Base-by-base conservation (phyloP, 2,888 invertebrate genomes). In the Oscheius myriophilus region DNA sequence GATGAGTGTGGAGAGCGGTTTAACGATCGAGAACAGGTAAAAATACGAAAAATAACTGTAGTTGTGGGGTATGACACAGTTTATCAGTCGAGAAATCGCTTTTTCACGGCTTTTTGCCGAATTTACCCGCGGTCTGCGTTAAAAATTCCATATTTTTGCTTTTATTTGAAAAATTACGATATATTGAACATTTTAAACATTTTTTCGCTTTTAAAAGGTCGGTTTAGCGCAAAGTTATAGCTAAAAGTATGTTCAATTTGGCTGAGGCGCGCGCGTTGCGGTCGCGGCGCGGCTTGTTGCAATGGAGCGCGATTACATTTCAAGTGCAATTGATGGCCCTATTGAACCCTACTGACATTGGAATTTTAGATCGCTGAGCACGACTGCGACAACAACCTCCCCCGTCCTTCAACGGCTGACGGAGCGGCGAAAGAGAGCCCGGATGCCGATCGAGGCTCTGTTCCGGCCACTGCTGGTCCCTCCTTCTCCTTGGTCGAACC, bases 1-100 rank as follows among this genome's bases (percentile, higher is more conserved):
- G 78, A 77, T 45, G 63, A 52, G n/a, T 80, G 80, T 45, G 53
- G 69, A 11, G 63, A 66, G 1, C 51, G 73, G 9, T 77, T 76
- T 62, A 69, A 70, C 2, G 71, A 69, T 51, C 62, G 77, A 43
- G 75, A 76, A 39, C 73, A 76, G 63, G 79, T 76, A 11, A 68
- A 71, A 11, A 14, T n/a, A 49, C n/a, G 1, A 45, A 25, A 23
- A n/a, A 6, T 23, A 6, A 33, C 9, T 33, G 9, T 6, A 33
- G 9, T 33, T 9, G 33, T n/a, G 18, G 18, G 12, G 16, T 49
- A 51, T 16, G 18, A 9, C 23, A 6, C 2, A 21, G 49, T 52
- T 51, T 18, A 59, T 7, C 9, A 52, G 52, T 52, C 12, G 21
- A 11, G 14, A 52, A 12, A 52, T 11, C 52, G 16, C n/a, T 9